Conservation (phyloP, 2,113 vertebrate genomes). For the Alexandromys fortis region DNA sequence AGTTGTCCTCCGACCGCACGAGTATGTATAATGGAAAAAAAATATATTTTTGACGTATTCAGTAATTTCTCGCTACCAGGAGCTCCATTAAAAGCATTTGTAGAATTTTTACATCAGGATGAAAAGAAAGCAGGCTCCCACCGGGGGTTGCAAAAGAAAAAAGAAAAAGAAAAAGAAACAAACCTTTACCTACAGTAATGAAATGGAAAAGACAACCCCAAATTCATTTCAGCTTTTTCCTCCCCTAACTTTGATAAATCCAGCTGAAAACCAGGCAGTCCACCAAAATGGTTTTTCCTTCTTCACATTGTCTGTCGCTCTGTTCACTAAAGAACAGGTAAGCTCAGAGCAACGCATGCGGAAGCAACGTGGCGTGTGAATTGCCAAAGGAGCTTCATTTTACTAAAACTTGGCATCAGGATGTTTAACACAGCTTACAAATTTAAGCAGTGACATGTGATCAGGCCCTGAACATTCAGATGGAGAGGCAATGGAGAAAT, state of each 20-base stretch:
- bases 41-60: neutral
- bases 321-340: neutral
- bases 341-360: neutral
- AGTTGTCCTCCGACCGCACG: neutral
- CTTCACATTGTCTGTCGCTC: neutral
- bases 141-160: neutral
- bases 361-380: neutral
- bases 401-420: neutral
- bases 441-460: neutral
- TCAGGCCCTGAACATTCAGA: neutral
- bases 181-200: neutral
- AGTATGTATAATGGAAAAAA: neutral
- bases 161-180: neutral
- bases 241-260: neutral
- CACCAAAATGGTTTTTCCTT: neutral
- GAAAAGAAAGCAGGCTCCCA: neutral
- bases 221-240: neutral
- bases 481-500: neutral
- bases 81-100: neutral
- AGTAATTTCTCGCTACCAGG: neutral
- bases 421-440: too few species aligned
- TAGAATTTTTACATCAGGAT: neutral
- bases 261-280: neutral
- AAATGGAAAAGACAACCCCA: neutral
- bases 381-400: too few species aligned